phyloP scores from a whole-genome alignment of 2,113 vertebrate genomes.

The Anhinga anhinga region DNA sequence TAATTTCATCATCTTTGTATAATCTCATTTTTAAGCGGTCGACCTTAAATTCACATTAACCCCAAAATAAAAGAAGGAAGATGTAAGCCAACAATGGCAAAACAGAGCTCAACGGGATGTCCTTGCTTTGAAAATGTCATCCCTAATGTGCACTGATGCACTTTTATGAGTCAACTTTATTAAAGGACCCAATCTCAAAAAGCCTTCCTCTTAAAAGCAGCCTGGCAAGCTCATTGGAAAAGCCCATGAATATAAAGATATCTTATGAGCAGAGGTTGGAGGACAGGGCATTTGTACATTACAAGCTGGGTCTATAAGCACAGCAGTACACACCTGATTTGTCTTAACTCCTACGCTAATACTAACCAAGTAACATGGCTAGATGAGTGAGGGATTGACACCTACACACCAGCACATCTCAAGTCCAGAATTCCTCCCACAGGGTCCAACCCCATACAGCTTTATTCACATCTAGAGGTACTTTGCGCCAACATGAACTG shows the following conservation, averaged over 20 bases:
- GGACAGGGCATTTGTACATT: neutral
- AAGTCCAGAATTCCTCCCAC: neutral
- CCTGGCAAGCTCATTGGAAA: neutral
- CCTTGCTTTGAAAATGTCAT: neutral
- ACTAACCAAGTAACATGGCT: neutral
- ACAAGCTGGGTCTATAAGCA: accelerated
- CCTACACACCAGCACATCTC: neutral
- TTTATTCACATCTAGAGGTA: neutral
- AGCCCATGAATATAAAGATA: neutral
- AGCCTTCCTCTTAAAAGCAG: neutral
- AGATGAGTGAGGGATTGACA: neutral
- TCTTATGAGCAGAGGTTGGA: neutral
- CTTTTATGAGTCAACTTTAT: conserved; percentile 5
- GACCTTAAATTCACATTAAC: conserved; percentile 25
- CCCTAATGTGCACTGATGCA: neutral
- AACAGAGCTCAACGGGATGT: neutral
- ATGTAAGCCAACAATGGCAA: neutral
- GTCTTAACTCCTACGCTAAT: neutral
- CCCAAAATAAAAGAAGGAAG: neutral
- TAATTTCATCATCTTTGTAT: conserved; percentile 1
- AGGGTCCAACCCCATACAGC: neutral
- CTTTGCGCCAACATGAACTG: accelerated
- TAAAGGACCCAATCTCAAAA: neutral
- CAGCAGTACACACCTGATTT: neutral
- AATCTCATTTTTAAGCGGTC: neutral